Conservation (phyloP, 1,140 invertebrate genomes). For the Drosophila repleta region DNA sequence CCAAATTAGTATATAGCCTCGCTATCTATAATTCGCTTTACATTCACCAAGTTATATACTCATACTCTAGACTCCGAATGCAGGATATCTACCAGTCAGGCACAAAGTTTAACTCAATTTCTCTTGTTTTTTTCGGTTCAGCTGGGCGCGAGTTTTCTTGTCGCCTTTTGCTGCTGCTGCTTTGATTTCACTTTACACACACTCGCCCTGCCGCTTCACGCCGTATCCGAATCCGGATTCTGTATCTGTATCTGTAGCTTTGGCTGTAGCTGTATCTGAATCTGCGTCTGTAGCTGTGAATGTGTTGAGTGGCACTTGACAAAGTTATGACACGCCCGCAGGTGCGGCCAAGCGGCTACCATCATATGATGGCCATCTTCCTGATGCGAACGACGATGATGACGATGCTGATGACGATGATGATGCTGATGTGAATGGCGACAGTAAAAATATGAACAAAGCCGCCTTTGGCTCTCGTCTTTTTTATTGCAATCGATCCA, state of each 20-base stretch:
- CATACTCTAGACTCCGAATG: too few species aligned
- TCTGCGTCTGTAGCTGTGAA: slow-evolving; percentile 10
- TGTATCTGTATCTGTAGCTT: slow-evolving; percentile 2
- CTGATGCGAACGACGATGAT: not conserved
- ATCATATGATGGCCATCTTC: not conserved
- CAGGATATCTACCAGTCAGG: not conserved
- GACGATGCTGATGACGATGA: not conserved
- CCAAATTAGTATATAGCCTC: too few species aligned
- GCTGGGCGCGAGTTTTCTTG: slow-evolving; percentile 39
- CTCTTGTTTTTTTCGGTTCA: slow-evolving; percentile 7
- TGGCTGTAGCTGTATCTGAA: not conserved
- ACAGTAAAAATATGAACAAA: slow-evolving; percentile 4
- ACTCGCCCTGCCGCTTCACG: slow-evolving; percentile 6
- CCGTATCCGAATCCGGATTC: not conserved
- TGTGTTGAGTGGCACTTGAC: slow-evolving; percentile 39
- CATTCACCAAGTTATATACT: too few species aligned
- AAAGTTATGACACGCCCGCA: slow-evolving; percentile 42
- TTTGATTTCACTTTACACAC: slow-evolving; percentile 46
- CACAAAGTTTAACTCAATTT: not conserved
- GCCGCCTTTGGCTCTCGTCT: not conserved
- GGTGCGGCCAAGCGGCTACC: slow-evolving; percentile 26
- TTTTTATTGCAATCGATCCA: slow-evolving; percentile 8
- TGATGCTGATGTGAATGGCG: not conserved
- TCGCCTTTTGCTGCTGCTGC: slow-evolving; percentile 23
- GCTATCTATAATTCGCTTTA: too few species aligned